Conservation (phyloP, 2,888 invertebrate genomes). For the Tipula lateralis region DNA sequence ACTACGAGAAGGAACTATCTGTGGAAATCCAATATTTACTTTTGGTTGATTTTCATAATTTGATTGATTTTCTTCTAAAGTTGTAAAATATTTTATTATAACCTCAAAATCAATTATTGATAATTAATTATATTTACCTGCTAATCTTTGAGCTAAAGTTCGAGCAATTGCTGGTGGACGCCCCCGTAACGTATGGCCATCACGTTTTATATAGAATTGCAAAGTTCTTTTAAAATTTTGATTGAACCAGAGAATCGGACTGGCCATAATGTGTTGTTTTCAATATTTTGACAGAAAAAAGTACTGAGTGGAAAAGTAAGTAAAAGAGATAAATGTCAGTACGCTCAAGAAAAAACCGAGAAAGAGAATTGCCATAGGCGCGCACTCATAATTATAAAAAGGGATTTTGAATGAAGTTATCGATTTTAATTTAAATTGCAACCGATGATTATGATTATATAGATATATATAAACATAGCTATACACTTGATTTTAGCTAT, state of each 20-base stretch:
- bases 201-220: slow-evolving; percentile 34
- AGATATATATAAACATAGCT: too few relatives aligned
- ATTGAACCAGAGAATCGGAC: neutral
- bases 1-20: slow-evolving; percentile 44
- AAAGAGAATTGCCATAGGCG: too few relatives aligned
- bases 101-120: neutral
- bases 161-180: slow-evolving; percentile 65
- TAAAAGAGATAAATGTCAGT: too few relatives aligned
- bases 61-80: slow-evolving; percentile 54
- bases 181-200: slow-evolving; percentile 62
- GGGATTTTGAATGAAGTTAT: too few relatives aligned
- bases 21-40: slow-evolving; percentile 62
- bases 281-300: neutral
- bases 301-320: neutral
- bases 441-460: too few relatives aligned
- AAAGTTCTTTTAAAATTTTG: neutral
- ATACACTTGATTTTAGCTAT: too few relatives aligned
- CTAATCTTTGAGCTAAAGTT: slow-evolving; percentile 62
- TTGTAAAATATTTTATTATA: slow-evolving; percentile 28
- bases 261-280: neutral
- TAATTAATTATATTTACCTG: slow-evolving; percentile 41
- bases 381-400: too few relatives aligned
- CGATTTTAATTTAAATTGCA: too few relatives aligned
- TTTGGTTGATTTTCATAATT: slow-evolving; percentile 47
- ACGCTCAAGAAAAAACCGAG: too few relatives aligned